Evolutionary conservation across 2,888 invertebrate species (phyloP).

Genomic region (Drosophila colorata): DNA sequence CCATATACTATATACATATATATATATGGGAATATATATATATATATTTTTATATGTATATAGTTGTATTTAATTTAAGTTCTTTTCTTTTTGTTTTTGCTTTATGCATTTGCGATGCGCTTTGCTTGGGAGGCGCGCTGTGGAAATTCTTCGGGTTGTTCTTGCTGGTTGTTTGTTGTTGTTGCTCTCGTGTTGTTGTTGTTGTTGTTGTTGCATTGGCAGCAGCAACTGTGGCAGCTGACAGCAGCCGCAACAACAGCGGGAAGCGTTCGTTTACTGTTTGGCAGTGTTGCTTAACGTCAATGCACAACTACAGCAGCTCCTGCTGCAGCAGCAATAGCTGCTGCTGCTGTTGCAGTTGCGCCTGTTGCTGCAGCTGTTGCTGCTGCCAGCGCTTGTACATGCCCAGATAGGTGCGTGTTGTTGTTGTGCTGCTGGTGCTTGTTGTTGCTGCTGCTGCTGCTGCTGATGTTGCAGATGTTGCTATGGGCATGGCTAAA

Average conservation of each 20-base stretch:
- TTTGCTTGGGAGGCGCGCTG: slow-evolving; percentile 22
- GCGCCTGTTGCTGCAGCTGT: slow-evolving; percentile 70
- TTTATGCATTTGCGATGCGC: slow-evolving; percentile 48
- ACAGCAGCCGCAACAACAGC: slow-evolving; percentile 19
- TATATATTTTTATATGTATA: slow-evolving; percentile 46
- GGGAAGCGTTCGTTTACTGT: slow-evolving; percentile 11
- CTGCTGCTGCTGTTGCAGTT: slow-evolving; percentile 71
- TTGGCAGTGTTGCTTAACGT: slow-evolving; percentile 30
- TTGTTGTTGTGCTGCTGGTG: slow-evolving; percentile 30
- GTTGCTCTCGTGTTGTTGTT: slow-evolving; percentile 26
- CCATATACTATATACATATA: slow-evolving; percentile 46
- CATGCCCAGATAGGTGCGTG: slow-evolving; percentile 66
- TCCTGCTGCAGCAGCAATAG: slow-evolving; percentile 66
- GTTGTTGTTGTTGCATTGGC: slow-evolving; percentile 17
- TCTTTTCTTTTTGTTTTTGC: slow-evolving; percentile 38
- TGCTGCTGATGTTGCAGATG: slow-evolving; percentile 33
- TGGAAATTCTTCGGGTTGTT: slow-evolving; percentile 58
- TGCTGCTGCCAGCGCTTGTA: slow-evolving; percentile 77
- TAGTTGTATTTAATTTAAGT: slow-evolving; percentile 63
- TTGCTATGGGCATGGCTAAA: slow-evolving; percentile 11
- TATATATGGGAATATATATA: slow-evolving; percentile 42
- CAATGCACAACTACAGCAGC: slow-evolving; percentile 45
- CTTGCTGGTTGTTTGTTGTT: slow-evolving; percentile 25
- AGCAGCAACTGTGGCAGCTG: slow-evolving; percentile 21
- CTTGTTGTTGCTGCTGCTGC: slow-evolving; percentile 21